Evolutionary conservation across 2,113 vertebrate genomes (phyloP).

Genomic region (Chionodraco myersi): DNA sequence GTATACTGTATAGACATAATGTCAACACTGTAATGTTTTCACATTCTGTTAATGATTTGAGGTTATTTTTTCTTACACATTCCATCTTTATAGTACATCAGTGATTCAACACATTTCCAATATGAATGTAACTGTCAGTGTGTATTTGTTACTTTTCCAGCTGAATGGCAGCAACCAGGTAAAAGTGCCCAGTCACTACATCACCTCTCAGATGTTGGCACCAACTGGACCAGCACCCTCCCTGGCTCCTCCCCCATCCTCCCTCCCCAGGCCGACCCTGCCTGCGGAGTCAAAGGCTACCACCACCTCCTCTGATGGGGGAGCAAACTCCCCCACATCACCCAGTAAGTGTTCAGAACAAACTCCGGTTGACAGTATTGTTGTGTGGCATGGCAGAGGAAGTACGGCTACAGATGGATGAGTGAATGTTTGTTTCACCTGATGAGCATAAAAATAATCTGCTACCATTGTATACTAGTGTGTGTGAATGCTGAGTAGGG

Average conservation of each 20-base stretch:
- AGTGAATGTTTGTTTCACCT: no score
- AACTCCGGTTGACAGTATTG: background rate
- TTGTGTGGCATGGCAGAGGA: background rate
- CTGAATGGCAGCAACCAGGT: conserved; percentile 95
- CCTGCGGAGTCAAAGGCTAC: conserved; percentile 91
- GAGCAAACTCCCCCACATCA: conserved; percentile 89
- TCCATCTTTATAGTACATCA: background rate
- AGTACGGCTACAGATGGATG: no score
- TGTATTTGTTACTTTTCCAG: conserved; percentile 72
- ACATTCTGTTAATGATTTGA: no score
- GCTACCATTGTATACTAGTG: no score
- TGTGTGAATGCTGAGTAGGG: no score
- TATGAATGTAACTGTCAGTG: background rate
- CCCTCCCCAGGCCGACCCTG: conserved; percentile 88
- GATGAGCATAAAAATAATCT: no score
- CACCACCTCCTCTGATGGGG: conserved; percentile 90
- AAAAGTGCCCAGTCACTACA: conserved; percentile 93
- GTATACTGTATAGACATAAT: no score
- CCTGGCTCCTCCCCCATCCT: conserved; percentile 82
- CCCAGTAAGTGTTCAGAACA: conserved; percentile 87
- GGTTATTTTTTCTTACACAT: no score
- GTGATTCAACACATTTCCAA: background rate
- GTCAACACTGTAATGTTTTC: no score
- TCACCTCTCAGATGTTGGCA: conserved; percentile 93
- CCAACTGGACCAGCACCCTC: conserved; percentile 78